Conservation (phyloP, 2,113 vertebrate genomes). For the Cynoglossus semilaevis region DNA sequence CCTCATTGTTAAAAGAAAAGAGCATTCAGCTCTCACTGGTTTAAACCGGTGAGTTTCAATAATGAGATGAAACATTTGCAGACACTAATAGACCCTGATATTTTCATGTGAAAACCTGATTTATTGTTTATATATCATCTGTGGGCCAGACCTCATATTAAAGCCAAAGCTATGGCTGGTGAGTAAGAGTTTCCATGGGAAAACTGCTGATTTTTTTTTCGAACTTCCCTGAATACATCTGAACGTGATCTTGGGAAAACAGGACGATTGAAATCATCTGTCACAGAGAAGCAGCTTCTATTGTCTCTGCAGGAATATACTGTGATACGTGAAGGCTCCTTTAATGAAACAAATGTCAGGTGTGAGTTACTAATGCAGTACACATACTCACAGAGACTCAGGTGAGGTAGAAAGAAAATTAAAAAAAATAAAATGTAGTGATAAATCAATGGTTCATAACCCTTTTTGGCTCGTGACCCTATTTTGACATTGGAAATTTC, state of each 20-base stretch:
- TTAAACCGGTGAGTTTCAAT: constrained; percentile 19
- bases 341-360: too few relatives aligned
- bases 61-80: constrained; percentile 40
- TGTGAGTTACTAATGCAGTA: too few relatives aligned
- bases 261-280: constrained; percentile 21
- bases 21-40: neutral
- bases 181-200: constrained; percentile 58
- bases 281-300: neutral
- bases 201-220: constrained; percentile 38
- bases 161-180: constrained; percentile 31
- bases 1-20: neutral
- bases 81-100: constrained; percentile 18
- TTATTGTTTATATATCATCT: constrained; percentile 41
- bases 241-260: constrained; percentile 18
- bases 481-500: too few relatives aligned
- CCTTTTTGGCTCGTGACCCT: too few relatives aligned
- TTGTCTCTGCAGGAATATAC: neutral
- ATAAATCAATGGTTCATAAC: too few relatives aligned
- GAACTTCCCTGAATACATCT: constrained; percentile 36
- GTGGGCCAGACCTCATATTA: constrained; percentile 46
- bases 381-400: too few relatives aligned
- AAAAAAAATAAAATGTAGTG: too few relatives aligned
- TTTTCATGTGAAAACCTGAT: constrained; percentile 29
- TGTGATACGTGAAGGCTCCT: too few relatives aligned
- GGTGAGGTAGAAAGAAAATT: too few relatives aligned